Percentiles rank a stretch among this genome's conserved stretches.
phyloP scores from a whole-genome alignment of 2,113 vertebrate genomes.

The Equus przewalskii region DNA sequence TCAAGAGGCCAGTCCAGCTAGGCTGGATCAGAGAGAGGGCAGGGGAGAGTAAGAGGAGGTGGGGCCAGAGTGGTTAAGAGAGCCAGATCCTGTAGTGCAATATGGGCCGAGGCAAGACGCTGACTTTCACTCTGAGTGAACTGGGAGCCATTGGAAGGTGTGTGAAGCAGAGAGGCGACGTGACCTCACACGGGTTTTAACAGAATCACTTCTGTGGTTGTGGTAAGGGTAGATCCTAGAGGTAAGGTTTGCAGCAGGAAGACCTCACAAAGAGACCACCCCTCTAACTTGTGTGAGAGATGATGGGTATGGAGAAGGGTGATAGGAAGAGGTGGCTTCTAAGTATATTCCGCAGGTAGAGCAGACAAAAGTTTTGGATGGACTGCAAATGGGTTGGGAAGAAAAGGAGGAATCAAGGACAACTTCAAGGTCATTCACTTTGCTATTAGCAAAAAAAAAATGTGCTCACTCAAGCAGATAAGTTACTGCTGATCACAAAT shows the following conservation, averaged over 20 bases:
- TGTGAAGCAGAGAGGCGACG: accelerated
- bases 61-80: neutral
- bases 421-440: conserved; percentile 22
- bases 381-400: neutral
- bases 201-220: neutral
- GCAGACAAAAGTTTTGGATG: neutral
- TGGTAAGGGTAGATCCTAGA: neutral
- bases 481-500: neutral
- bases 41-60: neutral
- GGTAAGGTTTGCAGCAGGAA: neutral
- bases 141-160: neutral
- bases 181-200: neutral
- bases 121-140: neutral
- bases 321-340: neutral
- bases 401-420: neutral
- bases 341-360: neutral
- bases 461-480: neutral
- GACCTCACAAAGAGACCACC: neutral
- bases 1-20: too few species aligned
- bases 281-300: neutral
- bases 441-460: neutral
- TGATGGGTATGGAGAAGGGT: neutral
- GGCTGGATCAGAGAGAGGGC: neutral
- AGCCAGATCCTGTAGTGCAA: neutral
- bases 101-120: too few species aligned